Evolutionary conservation across 2,888 invertebrate genomes (phyloP).

Genomic region (Drosophila siamana): DNA sequence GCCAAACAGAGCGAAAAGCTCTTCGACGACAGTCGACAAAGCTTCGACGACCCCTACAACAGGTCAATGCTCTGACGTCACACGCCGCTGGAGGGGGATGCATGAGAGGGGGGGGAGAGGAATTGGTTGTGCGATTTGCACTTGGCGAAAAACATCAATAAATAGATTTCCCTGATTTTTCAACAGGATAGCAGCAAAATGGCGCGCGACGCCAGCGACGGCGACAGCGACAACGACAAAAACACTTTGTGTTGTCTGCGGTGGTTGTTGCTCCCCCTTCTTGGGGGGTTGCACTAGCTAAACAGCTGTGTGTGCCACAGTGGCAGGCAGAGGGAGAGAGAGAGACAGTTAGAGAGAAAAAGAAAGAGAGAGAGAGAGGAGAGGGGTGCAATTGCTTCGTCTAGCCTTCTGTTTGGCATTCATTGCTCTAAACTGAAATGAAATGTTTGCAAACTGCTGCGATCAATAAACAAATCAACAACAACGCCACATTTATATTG

Average conservation of each 20-base stretch:
- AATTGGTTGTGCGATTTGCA: constrained; percentile 12
- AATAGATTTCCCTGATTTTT: constrained; percentile 85
- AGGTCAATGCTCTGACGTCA: constrained; percentile 51
- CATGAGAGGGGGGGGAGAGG: too few species aligned
- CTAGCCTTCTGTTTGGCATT: constrained; percentile 17
- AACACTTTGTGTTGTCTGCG: constrained; percentile 10
- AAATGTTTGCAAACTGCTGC: background rate
- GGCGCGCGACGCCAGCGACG: constrained; percentile 36
- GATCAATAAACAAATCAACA: background rate
- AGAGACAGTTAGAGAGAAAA: background rate
- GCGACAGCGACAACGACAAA: constrained; percentile 31
- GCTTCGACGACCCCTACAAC: constrained; percentile 23
- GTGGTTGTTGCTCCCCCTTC: background rate
- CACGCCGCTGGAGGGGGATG: background rate
- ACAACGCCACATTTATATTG: background rate
- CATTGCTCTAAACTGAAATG: too few species aligned
- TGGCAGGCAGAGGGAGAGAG: too few species aligned
- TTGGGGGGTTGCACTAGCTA: background rate
- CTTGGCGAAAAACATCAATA: constrained; percentile 81
- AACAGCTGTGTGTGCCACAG: constrained; percentile 42
- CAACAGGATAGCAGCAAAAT: constrained; percentile 82
- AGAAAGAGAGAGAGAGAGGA: background rate
- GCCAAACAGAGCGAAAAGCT: constrained; percentile 35
- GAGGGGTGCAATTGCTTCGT: constrained; percentile 17
- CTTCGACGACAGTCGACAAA: background rate